Base-by-base conservation (phyloP, 2,797 vertebrate species). In the Linurgus olivaceus region DNA sequence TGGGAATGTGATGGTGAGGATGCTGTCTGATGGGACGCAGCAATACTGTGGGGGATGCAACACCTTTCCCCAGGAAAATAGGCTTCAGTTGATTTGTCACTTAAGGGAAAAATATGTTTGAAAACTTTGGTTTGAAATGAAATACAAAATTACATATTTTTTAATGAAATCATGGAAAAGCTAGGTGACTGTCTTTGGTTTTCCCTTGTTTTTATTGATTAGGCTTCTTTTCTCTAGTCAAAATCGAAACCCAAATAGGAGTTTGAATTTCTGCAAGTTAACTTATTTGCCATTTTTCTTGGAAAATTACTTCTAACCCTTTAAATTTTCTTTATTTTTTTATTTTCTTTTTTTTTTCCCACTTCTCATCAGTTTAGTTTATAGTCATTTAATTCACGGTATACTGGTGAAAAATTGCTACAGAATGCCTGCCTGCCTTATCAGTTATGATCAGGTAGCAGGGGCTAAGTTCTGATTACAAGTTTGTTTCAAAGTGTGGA, bases 31-130 rank as follows among this genome's bases (percentile, higher is more conserved):
- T 1, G 5, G 26, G 29, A 44, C 6, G 11, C 4, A 19, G 10
- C 8, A 8, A 23, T 59, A 18, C 3, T 1, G 0, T 4, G 51
- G 35, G 63, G 16, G 7, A 50, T 3, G 10, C 1, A 0, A 18
- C 10, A 13, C 5, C 20, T 58, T 50, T 70, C 73, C 82, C 59
- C 33, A 48, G 48, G 45, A 54, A 91, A 62, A 74, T 1, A 35
- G 31, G 10, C 10, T 74, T 80, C 23, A 19, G 14, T 1, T 57
- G 33, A 25, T 59, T n/a, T 29, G 20, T 48, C 54, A 20, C 7
- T 26, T 45, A n/a, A 58, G 37, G 23, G 35, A 44, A 2, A 89
- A n/a, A 47, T 21, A 17, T 5, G 3, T 48, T 72, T n/a, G 4
- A 72, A 87, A 70, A 18, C 10, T 37, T 65, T 5, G 17, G 3